phyloP scores from a whole-genome alignment of 2,888 invertebrate genomes.

The Priocnemis perturbator region DNA sequence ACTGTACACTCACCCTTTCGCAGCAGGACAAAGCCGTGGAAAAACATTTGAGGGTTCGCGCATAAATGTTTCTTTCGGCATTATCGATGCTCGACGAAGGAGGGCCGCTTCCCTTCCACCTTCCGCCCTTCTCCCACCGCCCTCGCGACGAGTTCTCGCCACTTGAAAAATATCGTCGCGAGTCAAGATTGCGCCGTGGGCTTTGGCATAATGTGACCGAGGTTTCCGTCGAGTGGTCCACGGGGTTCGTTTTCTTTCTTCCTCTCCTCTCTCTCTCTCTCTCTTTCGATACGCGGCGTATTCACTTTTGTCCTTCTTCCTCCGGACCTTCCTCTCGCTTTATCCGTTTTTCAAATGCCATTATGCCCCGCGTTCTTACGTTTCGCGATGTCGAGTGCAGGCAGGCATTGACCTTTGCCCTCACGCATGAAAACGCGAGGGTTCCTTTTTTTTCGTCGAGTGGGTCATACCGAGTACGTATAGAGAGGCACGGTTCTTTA shows the following conservation, averaged over 20 bases:
- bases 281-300: conserved; percentile 4
- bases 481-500: conserved; percentile 41
- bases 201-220: conserved; percentile 62
- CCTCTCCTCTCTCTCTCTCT: conserved; percentile 32
- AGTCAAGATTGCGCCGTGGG: conserved; percentile 63
- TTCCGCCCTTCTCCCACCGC: too few species aligned
- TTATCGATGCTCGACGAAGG: conserved; percentile 62
- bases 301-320: conserved; percentile 32
- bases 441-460: conserved; percentile 53
- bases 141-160: conserved; percentile 48
- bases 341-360: conserved; percentile 54
- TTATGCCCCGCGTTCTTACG: conserved; percentile 63
- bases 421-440: conserved; percentile 62
- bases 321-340: conserved; percentile 16
- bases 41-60: conserved; percentile 59
- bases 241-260: conserved; percentile 29
- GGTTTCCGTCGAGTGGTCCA: conserved; percentile 51
- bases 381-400: conserved; percentile 66
- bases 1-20: conserved; percentile 40
- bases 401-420: conserved; percentile 65
- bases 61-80: conserved; percentile 65
- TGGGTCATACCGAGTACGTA: conserved; percentile 51
- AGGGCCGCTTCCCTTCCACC: conserved; percentile 11
- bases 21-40: conserved; percentile 42
- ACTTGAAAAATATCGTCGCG: conserved; percentile 65